phyloP scores from a whole-genome alignment of 1,140 invertebrate species.

The Drosophila tropicalis region DNA sequence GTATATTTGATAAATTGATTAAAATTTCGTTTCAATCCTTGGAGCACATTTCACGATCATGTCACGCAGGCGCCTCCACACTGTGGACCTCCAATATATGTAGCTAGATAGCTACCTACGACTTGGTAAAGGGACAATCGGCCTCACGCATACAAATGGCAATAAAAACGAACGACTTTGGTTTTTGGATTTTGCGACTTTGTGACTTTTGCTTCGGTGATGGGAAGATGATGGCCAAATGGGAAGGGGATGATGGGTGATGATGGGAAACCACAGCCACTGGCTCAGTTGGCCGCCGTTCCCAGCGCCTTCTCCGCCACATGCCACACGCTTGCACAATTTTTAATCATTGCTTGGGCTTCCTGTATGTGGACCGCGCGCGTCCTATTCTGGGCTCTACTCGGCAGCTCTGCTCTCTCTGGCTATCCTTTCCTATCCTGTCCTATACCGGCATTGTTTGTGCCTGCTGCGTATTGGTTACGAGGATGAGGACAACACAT shows the following conservation, averaged over 20 bases:
- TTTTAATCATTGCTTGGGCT: slow-evolving; percentile 73
- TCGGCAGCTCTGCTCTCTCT: background rate
- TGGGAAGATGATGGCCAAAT: slow-evolving; percentile 9
- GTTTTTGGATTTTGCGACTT: slow-evolving; percentile 75
- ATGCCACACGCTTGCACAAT: slow-evolving; percentile 71
- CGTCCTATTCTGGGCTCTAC: background rate
- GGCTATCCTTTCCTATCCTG: slow-evolving; percentile 6
- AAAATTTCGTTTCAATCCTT: background rate
- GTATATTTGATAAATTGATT: background rate
- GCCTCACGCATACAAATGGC: slow-evolving; percentile 72
- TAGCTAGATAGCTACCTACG: background rate
- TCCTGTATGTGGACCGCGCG: slow-evolving; percentile 33
- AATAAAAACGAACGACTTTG: slow-evolving; percentile 78
- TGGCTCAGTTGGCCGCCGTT: slow-evolving; percentile 3
- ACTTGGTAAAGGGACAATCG: slow-evolving; percentile 9
- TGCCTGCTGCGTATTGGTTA: slow-evolving; percentile 28
- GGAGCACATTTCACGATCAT: slow-evolving; percentile 1
- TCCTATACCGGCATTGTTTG: slow-evolving; percentile 56
- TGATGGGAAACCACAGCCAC: slow-evolving; percentile 1
- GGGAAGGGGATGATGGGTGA: background rate
- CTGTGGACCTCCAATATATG: background rate
- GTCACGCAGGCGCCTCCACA: slow-evolving; percentile 5
- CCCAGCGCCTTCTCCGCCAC: background rate
- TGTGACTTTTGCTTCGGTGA: slow-evolving; percentile 28
- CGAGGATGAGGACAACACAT: slow-evolving; percentile 49